A percentile compares a stretch with the other conserved stretches of the same genome.
These are phyloP conservation scores for Rhombomys opimus DNA, from an alignment of 2,113 vertebrate genomes.

Conservation along the genomic window DNA sequence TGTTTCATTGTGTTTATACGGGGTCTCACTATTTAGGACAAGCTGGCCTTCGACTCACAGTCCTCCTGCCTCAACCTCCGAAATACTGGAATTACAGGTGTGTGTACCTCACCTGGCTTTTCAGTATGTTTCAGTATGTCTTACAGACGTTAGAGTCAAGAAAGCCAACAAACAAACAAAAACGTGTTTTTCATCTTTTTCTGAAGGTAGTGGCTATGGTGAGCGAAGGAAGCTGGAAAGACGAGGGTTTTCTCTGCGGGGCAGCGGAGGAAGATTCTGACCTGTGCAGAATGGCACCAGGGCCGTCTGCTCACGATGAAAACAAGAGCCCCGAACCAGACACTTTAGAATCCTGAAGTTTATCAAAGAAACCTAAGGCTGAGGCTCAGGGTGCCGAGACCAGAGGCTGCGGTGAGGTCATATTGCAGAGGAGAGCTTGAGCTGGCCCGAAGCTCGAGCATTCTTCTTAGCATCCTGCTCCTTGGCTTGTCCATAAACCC, in stretches of 20 bases:
- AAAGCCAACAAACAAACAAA: not conserved
- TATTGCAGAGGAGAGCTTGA: not conserved
- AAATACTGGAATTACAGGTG: not conserved
- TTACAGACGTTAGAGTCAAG: not conserved
- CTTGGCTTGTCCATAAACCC: not conserved
- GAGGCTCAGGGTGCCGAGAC: not conserved
- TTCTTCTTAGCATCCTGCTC: constrained; percentile 28
- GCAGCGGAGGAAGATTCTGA: not conserved
- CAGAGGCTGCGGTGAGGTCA: not conserved
- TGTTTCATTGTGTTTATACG: not conserved
- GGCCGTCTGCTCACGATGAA: constrained; percentile 14
- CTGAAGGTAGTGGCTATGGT: not conserved
- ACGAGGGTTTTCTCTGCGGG: not conserved
- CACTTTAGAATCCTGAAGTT: not conserved
- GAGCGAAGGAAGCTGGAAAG: not conserved
- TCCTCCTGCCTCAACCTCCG: not conserved
- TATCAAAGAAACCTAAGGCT: not conserved
- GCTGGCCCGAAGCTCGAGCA: not conserved
- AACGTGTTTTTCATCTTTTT: not conserved
- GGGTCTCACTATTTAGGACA: not conserved
- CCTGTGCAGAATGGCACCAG: not conserved
- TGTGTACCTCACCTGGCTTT: not conserved
- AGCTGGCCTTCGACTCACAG: not conserved
- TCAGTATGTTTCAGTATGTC: not conserved
- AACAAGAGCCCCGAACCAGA: not conserved